A percentile compares a stretch with the other conserved stretches of the same genome.
These are phyloP conservation scores for Corbicula japonica DNA, from an alignment of 2,888 invertebrate species.

Conservation along the genomic window DNA sequence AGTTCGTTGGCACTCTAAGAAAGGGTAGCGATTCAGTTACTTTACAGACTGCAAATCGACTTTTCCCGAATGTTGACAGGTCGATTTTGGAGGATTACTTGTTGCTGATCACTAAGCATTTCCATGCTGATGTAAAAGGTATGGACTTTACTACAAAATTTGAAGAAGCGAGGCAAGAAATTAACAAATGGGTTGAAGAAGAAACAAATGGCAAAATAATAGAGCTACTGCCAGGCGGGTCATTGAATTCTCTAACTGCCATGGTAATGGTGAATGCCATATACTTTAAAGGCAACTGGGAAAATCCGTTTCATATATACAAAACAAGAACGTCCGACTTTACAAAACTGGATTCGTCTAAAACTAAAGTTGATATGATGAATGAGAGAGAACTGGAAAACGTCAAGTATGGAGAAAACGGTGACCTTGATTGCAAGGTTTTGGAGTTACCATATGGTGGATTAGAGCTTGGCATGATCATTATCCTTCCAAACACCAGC, in stretches of 20 bases:
- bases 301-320: conserved; percentile 88
- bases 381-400: too few relatives aligned
- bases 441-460: too few relatives aligned
- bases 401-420: too few relatives aligned
- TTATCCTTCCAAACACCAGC: too few relatives aligned
- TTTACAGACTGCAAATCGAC: conserved; percentile 79
- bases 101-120: conserved; percentile 65
- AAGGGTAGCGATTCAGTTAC: conserved; percentile 63
- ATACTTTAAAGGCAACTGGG: conserved; percentile 87
- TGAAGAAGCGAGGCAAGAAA: conserved; percentile 86
- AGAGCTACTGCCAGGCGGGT: conserved; percentile 90
- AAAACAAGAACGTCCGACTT: conserved; percentile 89
- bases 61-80: conserved; percentile 72
- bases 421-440: too few relatives aligned
- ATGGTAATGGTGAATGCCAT: conserved; percentile 87
- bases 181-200: conserved; percentile 94
- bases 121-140: conserved; percentile 77
- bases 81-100: conserved; percentile 73
- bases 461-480: too few relatives aligned
- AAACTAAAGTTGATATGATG: too few relatives aligned
- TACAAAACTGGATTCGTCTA: conserved; percentile 64
- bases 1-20: conserved; percentile 62
- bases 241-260: conserved; percentile 79
- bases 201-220: conserved; percentile 94
- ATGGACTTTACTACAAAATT: conserved; percentile 78